These are phyloP conservation scores for Scopus umbretta DNA, from an alignment of 2,113 vertebrate genomes.

Conservation along the genomic window DNA sequence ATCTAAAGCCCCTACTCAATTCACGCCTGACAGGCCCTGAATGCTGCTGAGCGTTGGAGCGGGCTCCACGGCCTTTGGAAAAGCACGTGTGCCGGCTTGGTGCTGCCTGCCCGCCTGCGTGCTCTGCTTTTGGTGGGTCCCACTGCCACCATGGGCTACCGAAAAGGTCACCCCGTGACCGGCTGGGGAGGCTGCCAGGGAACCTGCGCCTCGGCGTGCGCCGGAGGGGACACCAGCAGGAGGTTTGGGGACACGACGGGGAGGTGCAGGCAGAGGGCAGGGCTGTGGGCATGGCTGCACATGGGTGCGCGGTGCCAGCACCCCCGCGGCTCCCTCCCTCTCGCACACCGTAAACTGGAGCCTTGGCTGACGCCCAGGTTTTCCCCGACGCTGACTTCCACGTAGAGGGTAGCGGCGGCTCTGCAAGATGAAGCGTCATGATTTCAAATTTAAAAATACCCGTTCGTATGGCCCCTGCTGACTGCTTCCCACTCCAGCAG, in stretches of 20 bases:
- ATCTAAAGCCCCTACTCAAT: neutral
- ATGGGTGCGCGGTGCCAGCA: neutral
- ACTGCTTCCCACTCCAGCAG: neutral
- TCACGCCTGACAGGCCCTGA: neutral
- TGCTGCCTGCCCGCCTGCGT: neutral
- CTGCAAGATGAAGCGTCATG: neutral
- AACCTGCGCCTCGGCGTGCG: accelerated
- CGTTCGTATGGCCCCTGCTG: neutral
- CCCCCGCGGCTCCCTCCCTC: neutral
- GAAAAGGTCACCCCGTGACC: neutral
- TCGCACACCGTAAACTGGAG: accelerated
- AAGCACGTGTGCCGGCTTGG: neutral
- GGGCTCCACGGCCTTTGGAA: neutral
- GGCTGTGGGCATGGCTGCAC: neutral
- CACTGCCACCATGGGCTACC: accelerated
- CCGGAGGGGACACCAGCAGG: neutral
- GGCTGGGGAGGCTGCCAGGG: neutral
- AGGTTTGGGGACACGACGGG: neutral
- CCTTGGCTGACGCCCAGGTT: neutral
- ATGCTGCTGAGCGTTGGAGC: accelerated
- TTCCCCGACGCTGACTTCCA: neutral
- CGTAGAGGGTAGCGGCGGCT: accelerated
- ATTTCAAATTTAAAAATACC: neutral
- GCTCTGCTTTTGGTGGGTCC: neutral
- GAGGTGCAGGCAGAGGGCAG: neutral